These are phyloP conservation scores for Neocrepidodera transversa DNA, from an alignment of 2,888 invertebrate genomes.

Conservation along the genomic window DNA sequence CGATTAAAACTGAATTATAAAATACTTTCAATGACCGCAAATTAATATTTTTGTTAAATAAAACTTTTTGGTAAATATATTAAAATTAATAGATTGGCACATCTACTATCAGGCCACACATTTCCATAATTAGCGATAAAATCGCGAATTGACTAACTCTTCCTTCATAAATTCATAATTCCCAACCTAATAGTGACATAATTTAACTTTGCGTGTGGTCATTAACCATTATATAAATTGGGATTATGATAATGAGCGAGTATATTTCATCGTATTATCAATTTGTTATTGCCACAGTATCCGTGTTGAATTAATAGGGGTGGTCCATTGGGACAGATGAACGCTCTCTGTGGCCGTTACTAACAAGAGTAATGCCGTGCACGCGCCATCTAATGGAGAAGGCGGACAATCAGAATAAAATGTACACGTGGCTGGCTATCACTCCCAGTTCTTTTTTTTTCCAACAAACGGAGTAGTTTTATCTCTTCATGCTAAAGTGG, in stretches of 20 bases:
- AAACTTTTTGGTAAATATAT: too few species aligned
- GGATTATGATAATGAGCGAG: slow-evolving; percentile 38
- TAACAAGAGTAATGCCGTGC: slow-evolving; percentile 37
- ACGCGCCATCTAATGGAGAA: slow-evolving; percentile 40
- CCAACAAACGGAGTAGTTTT: slow-evolving; percentile 34
- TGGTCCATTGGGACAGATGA: slow-evolving; percentile 34
- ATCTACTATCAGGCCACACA: neutral
- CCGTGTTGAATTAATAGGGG: slow-evolving; percentile 38
- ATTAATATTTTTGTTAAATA: too few species aligned
- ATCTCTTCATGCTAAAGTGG: slow-evolving; percentile 35
- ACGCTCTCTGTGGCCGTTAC: slow-evolving; percentile 32
- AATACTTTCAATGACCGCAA: too few species aligned
- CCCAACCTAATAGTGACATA: slow-evolving; percentile 22
- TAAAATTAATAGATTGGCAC: neutral
- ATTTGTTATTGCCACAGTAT: slow-evolving; percentile 38
- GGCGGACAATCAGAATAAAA: slow-evolving; percentile 38
- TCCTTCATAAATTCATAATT: slow-evolving; percentile 15
- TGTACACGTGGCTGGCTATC: slow-evolving; percentile 36
- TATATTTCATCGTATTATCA: slow-evolving; percentile 42
- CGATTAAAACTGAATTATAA: too few species aligned
- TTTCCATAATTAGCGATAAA: slow-evolving; percentile 7
- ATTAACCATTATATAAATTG: slow-evolving; percentile 38
- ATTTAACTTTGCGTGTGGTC: slow-evolving; percentile 37
- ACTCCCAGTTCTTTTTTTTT: slow-evolving; percentile 35
- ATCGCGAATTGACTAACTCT: slow-evolving; percentile 16